A percentile compares a stretch with the other conserved stretches of the same genome.
Conservation (phyloP, 2,797 vertebrate genomes). For the Centropyge bicolor region DNA sequence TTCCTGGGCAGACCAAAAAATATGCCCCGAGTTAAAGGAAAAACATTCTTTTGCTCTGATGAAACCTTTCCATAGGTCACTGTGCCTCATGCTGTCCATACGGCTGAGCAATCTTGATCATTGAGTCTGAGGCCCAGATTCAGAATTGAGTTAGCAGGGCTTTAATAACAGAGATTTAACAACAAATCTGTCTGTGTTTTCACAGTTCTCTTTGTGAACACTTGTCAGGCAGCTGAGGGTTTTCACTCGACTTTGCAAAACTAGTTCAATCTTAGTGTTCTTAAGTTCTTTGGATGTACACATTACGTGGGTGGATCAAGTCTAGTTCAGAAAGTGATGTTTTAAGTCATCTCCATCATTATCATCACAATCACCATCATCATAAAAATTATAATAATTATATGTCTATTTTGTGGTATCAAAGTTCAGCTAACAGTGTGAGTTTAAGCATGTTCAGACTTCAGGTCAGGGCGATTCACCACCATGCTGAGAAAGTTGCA, state of each 20-base stretch:
- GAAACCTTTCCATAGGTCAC: slow-evolving; percentile 30
- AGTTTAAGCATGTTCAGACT: slow-evolving; percentile 10
- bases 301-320: slow-evolving; percentile 2
- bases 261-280: neutral
- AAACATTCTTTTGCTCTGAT: neutral
- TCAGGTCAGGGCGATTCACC: neutral
- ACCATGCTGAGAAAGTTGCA: neutral
- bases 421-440: slow-evolving; percentile 10
- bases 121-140: slow-evolving; percentile 38
- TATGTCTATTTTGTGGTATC: slow-evolving; percentile 23
- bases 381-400: neutral
- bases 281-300: slow-evolving; percentile 5
- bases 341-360: slow-evolving; percentile 13
- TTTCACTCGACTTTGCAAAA: slow-evolving; percentile 35
- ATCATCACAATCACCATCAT: neutral
- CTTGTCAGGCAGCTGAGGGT: slow-evolving; percentile 16
- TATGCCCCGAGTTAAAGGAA: slow-evolving; percentile 66
- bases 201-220: slow-evolving; percentile 12
- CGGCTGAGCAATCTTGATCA: slow-evolving; percentile 12
- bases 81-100: slow-evolving; percentile 38
- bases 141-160: slow-evolving; percentile 29
- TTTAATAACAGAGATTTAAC: slow-evolving; percentile 33
- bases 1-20: slow-evolving; percentile 83
- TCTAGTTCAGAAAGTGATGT: slow-evolving; percentile 17
- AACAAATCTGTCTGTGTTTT: slow-evolving; percentile 25